Conservation (phyloP, 1,140 invertebrate genomes). For the Drosophila subpulchrella region DNA sequence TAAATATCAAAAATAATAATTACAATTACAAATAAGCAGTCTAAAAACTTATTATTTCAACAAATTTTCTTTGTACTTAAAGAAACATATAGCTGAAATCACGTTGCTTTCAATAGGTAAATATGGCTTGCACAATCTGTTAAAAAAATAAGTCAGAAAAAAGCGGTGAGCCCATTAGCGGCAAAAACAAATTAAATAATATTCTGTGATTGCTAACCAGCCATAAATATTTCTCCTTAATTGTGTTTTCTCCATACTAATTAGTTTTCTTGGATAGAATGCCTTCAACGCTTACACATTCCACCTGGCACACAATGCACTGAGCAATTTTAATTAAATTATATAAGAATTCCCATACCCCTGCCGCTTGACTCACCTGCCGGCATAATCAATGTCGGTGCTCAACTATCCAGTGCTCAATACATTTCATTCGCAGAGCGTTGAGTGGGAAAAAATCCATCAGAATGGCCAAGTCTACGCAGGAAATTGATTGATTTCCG, state of each 20-base stretch:
- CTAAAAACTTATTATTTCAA: background rate
- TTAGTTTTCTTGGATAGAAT: slow-evolving; percentile 26
- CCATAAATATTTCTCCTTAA: slow-evolving; percentile 17
- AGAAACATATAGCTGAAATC: background rate
- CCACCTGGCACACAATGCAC: background rate
- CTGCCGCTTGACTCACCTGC: background rate
- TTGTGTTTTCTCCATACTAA: slow-evolving; percentile 14
- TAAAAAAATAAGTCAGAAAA: background rate
- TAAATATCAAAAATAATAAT: too few relatives aligned
- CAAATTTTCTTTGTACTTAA: background rate
- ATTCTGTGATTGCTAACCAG: background rate
- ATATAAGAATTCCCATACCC: slow-evolving; percentile 22
- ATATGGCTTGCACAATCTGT: background rate
- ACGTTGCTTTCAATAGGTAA: background rate
- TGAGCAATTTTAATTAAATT: slow-evolving; percentile 39
- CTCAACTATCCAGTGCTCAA: slow-evolving; percentile 28
- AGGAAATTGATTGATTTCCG: slow-evolving; percentile 82
- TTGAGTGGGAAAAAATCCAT: slow-evolving; percentile 15
- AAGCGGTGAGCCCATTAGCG: too few relatives aligned
- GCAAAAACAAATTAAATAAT: background rate
- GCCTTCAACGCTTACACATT: slow-evolving; percentile 5
- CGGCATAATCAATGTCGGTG: slow-evolving; percentile 21
- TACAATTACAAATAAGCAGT: background rate
- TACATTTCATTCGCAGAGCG: slow-evolving; percentile 20
- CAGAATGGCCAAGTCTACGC: slow-evolving; percentile 63